phyloP scores from a whole-genome alignment of 2,113 vertebrate genomes.

The Polypterus bichir region DNA sequence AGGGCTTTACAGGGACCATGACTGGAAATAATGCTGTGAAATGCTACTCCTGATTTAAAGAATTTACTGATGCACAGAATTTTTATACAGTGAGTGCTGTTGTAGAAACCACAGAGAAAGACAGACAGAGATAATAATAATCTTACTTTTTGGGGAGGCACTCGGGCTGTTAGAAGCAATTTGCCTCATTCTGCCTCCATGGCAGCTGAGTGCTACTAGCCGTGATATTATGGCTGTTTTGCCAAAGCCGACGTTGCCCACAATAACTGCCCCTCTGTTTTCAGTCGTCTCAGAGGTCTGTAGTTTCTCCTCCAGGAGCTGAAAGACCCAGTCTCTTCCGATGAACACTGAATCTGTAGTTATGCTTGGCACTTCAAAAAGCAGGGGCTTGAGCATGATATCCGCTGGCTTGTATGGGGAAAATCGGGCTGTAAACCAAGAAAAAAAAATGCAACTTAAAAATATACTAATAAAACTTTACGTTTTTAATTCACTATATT shows the following conservation, averaged over 20 bases:
- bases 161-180: conserved; percentile 83
- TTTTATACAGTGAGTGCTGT: too few relatives aligned
- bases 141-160: conserved; percentile 73
- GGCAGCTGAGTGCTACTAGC: conserved; percentile 90
- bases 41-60: too few relatives aligned
- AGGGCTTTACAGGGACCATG: too few relatives aligned
- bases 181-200: conserved; percentile 91
- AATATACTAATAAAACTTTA: not conserved
- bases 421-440: conserved; percentile 59
- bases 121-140: not conserved
- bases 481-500: too few relatives aligned
- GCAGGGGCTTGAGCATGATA: conserved; percentile 87
- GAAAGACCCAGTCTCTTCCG: conserved; percentile 90
- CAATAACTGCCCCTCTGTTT: conserved; percentile 65
- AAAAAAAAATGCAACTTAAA: conserved; percentile 9
- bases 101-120: too few relatives aligned
- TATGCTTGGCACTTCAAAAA: conserved; percentile 97
- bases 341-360: conserved; percentile 93
- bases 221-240: conserved; percentile 90
- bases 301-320: conserved; percentile 67
- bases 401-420: conserved; percentile 87
- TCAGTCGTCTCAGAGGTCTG: conserved; percentile 47
- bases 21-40: too few relatives aligned
- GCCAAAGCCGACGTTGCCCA: conserved; percentile 85
- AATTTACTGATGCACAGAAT: too few relatives aligned